Evolutionary conservation across 1,140 invertebrate species (phyloP).

Genomic region (Philopotamus ludificatus): DNA sequence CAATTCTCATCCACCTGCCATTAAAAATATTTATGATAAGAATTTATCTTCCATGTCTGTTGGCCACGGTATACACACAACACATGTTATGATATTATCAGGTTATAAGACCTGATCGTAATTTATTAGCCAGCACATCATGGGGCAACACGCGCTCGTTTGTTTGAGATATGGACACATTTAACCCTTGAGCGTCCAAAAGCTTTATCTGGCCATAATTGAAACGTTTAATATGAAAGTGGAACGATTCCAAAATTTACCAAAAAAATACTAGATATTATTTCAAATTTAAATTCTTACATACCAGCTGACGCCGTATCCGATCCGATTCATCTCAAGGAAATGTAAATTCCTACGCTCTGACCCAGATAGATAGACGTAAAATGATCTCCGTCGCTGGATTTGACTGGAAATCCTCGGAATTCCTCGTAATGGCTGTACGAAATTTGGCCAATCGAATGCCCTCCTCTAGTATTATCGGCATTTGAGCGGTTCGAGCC

Average conservation of each 20-base stretch:
- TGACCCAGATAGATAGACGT: background rate
- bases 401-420: background rate
- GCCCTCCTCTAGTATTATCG: conserved; percentile 15
- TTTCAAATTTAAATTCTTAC: background rate
- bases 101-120: conserved; percentile 5
- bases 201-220: too few species aligned
- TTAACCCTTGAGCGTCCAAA: background rate
- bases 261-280: too few species aligned
- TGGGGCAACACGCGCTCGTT: background rate
- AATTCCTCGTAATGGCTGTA: conserved; percentile 14
- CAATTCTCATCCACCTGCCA: background rate
- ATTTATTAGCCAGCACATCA: conserved; percentile 1
- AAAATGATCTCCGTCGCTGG: too few species aligned
- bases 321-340: too few species aligned
- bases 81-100: conserved; percentile 4
- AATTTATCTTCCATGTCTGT: background rate
- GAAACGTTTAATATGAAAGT: too few species aligned
- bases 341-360: conserved; percentile 5
- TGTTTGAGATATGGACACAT: background rate
- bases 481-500: conserved; percentile 13
- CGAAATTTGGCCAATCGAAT: conserved; percentile 26
- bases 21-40: conserved; percentile 5
- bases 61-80: background rate
- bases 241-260: too few species aligned
- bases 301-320: background rate